Percentiles rank a stretch among this genome's conserved stretches.
These are phyloP conservation scores for Atrina japonica DNA, from an alignment of 2,888 invertebrate genomes.

Conservation along the genomic window DNA sequence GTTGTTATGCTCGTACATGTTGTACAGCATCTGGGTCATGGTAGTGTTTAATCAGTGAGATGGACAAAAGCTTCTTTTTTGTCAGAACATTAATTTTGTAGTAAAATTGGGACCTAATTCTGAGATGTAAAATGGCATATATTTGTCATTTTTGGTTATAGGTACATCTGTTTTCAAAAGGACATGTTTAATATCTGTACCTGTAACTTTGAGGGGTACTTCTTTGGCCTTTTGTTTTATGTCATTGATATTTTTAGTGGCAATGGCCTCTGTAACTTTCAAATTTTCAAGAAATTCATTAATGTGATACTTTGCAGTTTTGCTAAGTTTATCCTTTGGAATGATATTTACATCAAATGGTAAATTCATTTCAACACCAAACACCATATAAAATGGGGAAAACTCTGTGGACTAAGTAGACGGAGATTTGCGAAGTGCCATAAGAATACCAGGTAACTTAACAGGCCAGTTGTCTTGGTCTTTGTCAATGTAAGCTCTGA, in stretches of 20 bases:
- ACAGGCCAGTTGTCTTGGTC: conserved; percentile 43
- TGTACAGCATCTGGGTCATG: conserved; percentile 10
- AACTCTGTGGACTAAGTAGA: conserved; percentile 13
- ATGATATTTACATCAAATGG: conserved; percentile 10
- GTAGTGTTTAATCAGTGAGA: neutral
- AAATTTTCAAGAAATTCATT: conserved; percentile 12
- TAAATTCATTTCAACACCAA: conserved; percentile 36
- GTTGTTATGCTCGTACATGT: neutral
- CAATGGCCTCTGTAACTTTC: conserved; percentile 9
- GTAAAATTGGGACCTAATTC: conserved; percentile 20
- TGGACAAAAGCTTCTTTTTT: conserved; percentile 2
- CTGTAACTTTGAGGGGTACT: neutral
- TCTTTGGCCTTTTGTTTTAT: neutral
- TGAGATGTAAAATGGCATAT: conserved; percentile 21
- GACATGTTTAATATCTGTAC: neutral
- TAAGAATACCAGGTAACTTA: conserved; percentile 20
- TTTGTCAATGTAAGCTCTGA: conserved; percentile 42
- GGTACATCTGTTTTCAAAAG: neutral
- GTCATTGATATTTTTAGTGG: neutral
- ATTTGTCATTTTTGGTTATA: conserved; percentile 17
- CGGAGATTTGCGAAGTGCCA: conserved; percentile 16
- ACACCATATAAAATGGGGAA: conserved; percentile 10
- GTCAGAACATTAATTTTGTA: neutral
- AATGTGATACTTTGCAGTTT: conserved; percentile 16
- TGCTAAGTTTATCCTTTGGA: conserved; percentile 17